Conservation (phyloP, 2,113 vertebrate species). For the Xenotilapia leptura region DNA sequence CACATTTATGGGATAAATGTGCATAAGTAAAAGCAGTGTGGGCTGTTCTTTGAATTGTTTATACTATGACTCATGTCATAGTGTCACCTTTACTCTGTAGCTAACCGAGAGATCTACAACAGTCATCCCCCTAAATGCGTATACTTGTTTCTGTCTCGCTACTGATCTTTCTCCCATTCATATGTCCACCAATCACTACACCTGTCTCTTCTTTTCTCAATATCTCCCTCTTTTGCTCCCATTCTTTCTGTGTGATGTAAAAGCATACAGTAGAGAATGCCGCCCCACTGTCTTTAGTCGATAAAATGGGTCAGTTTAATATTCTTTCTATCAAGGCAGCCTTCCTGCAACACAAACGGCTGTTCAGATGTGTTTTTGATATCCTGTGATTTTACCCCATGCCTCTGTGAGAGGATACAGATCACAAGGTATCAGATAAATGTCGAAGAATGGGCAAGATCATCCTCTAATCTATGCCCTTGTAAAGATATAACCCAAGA, state of each 20-base stretch:
- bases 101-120: neutral
- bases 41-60: neutral
- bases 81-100: neutral
- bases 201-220: neutral
- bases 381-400: neutral
- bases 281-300: constrained; percentile 19
- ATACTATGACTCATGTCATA: neutral
- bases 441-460: constrained; percentile 39
- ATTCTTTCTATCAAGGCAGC: constrained; percentile 20
- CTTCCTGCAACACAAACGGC: constrained; percentile 36
- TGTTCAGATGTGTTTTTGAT: constrained; percentile 46
- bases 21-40: neutral
- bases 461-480: constrained; percentile 47
- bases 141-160: neutral
- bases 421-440: constrained; percentile 53
- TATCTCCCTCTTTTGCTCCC: neutral
- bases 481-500: constrained; percentile 1
- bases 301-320: constrained; percentile 56
- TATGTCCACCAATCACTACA: neutral
- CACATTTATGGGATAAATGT: neutral
- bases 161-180: neutral
- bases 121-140: neutral
- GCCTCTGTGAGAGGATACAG: neutral
- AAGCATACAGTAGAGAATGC: constrained; percentile 12
- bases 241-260: constrained; percentile 19